Percentiles rank a stretch among this genome's conserved stretches.
phyloP scores from a whole-genome alignment of 2,797 vertebrate species.

The Petrocephalus sullivani region DNA sequence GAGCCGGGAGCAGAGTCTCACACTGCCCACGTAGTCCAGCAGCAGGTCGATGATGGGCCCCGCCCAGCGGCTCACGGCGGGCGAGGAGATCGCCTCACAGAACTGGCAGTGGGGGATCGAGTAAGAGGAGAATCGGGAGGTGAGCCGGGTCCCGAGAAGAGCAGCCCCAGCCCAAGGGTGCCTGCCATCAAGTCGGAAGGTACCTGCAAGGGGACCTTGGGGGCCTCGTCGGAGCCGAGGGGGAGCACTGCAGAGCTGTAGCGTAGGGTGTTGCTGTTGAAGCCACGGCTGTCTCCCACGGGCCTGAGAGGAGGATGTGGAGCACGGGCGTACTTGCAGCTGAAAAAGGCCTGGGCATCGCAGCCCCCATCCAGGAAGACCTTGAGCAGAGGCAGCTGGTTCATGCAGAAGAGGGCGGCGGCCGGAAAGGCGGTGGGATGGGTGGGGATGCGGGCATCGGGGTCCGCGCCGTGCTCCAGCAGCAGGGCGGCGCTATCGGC shows the following conservation, averaged over 20 bases:
- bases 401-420: slow-evolving; percentile 86
- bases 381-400: slow-evolving; percentile 78
- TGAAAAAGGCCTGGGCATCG: slow-evolving; percentile 75
- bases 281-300: slow-evolving; percentile 30
- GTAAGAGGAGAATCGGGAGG: background rate
- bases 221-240: slow-evolving; percentile 1
- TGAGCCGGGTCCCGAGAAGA: background rate
- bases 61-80: slow-evolving; percentile 77
- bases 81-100: slow-evolving; percentile 84
- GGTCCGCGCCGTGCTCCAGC: slow-evolving; percentile 79
- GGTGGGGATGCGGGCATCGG: slow-evolving; percentile 73
- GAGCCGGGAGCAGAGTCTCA: slow-evolving; percentile 79
- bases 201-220: slow-evolving; percentile 54
- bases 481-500: slow-evolving; percentile 69
- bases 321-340: slow-evolving; percentile 66
- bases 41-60: slow-evolving; percentile 88
- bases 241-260: background rate
- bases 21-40: slow-evolving; percentile 87
- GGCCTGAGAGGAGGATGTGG: slow-evolving; percentile 70
- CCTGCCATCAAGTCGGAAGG: background rate
- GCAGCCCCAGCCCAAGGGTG: background rate
- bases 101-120: slow-evolving; percentile 63
- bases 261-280: slow-evolving; percentile 38
- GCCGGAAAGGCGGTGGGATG: slow-evolving; percentile 86
- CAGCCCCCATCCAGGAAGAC: slow-evolving; percentile 84